These are phyloP conservation scores for Erpetoichthys calabaricus DNA, from an alignment of 2,797 vertebrate species.

Conservation along the genomic window DNA sequence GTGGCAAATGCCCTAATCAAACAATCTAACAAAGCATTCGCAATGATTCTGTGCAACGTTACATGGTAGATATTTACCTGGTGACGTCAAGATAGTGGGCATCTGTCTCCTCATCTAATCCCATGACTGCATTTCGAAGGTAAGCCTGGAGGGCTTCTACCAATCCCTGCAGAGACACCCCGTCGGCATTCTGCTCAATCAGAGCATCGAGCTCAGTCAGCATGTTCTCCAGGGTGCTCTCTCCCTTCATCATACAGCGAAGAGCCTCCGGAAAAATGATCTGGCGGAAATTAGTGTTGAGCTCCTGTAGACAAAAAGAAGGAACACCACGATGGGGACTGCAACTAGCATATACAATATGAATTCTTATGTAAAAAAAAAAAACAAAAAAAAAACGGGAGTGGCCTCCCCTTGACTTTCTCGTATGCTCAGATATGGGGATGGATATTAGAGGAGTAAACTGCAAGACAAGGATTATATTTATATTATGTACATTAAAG, in stretches of 20 bases:
- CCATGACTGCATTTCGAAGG: constrained; percentile 62
- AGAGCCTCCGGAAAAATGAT: constrained; percentile 96
- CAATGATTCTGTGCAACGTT: neutral
- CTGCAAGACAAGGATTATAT: too few species aligned
- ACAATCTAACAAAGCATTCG: neutral
- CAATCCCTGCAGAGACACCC: constrained; percentile 71
- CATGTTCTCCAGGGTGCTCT: constrained; percentile 86
- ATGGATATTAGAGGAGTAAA: too few species aligned
- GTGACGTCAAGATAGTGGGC: constrained; percentile 78
- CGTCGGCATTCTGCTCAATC: constrained; percentile 86
- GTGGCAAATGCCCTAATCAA: neutral
- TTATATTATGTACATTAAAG: too few species aligned
- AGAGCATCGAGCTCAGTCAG: constrained; percentile 76
- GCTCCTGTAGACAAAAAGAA: constrained; percentile 47
- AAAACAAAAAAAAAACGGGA: too few species aligned
- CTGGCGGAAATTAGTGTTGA: constrained; percentile 95
- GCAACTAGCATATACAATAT: neutral
- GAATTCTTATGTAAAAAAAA: too few species aligned
- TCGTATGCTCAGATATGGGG: too few species aligned
- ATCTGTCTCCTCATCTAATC: constrained; percentile 71
- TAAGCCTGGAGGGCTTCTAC: constrained; percentile 72
- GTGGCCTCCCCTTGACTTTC: too few species aligned
- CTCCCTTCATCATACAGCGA: constrained; percentile 84
- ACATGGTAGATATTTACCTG: constrained; percentile 44
- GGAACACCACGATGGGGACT: neutral